Conservation (phyloP, 2,113 vertebrate genomes). For the Chionomys nivalis region DNA sequence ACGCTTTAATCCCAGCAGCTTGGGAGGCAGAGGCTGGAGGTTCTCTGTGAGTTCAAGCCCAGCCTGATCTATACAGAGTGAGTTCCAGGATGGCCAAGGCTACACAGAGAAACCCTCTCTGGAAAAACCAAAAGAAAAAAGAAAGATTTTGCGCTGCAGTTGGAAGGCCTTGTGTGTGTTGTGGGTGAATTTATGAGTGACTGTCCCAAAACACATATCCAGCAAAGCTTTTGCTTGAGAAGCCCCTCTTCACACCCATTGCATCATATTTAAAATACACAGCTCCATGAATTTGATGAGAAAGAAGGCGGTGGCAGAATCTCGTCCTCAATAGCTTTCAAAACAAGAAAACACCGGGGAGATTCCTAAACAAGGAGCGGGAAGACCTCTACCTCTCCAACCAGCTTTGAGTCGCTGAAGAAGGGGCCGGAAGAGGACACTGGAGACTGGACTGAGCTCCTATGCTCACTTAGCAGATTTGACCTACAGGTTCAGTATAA, state of each 20-base stretch:
- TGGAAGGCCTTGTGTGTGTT: background rate
- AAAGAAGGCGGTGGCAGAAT: background rate
- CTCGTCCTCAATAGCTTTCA: background rate
- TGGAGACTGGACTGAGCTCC: background rate
- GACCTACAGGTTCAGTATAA: too few species aligned
- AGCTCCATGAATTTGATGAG: background rate
- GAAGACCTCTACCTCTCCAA: background rate
- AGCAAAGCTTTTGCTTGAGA: conserved; percentile 6
- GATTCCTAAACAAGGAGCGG: background rate
- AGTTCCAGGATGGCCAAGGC: too few species aligned
- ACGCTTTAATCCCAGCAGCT: too few species aligned
- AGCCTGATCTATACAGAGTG: too few species aligned
- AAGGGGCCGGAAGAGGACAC: background rate
- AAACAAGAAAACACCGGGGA: background rate
- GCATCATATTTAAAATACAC: background rate
- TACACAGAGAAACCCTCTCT: too few species aligned
- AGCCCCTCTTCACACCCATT: background rate
- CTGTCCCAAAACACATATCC: background rate
- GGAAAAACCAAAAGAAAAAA: too few species aligned
- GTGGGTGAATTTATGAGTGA: background rate
- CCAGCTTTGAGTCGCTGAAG: background rate
- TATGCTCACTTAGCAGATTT: background rate
- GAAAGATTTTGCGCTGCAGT: background rate
- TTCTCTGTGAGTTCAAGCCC: too few species aligned
- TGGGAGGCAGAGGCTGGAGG: too few species aligned